Evolutionary conservation across 2,113 vertebrate species (phyloP).

Genomic region (Tragulus kanchil): DNA sequence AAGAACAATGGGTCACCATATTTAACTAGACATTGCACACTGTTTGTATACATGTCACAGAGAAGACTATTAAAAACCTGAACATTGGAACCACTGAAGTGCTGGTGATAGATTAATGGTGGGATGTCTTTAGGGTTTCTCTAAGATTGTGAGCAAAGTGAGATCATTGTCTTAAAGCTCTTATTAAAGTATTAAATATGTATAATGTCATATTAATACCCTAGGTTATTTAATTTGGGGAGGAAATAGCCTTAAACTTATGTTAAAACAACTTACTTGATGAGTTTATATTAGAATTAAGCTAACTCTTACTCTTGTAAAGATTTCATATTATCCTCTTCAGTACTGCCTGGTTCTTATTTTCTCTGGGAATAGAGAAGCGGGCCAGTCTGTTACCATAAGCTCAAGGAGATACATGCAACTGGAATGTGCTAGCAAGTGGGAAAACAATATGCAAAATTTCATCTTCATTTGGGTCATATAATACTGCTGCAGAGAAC

Average conservation of each 20-base stretch:
- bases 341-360: not conserved
- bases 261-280: not conserved
- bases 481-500: not conserved
- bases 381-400: not conserved
- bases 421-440: not conserved
- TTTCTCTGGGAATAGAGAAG: not conserved
- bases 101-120: not conserved
- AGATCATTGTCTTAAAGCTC: not conserved
- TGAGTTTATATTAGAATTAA: not conserved
- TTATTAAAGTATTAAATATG: not conserved
- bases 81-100: not conserved
- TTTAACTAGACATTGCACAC: not conserved
- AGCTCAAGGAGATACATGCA: not conserved
- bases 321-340: not conserved
- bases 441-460: not conserved
- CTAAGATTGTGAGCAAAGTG: not conserved
- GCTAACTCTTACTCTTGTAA: not conserved
- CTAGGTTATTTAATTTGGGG: not conserved
- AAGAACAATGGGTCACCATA: not conserved
- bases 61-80: conserved; percentile 12
- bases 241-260: not conserved
- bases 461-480: not conserved
- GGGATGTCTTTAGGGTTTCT: not conserved
- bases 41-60: not conserved
- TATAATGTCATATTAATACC: too few species aligned